phyloP scores from a whole-genome alignment of 2,113 vertebrate species.

The Perognathus longimembris region DNA sequence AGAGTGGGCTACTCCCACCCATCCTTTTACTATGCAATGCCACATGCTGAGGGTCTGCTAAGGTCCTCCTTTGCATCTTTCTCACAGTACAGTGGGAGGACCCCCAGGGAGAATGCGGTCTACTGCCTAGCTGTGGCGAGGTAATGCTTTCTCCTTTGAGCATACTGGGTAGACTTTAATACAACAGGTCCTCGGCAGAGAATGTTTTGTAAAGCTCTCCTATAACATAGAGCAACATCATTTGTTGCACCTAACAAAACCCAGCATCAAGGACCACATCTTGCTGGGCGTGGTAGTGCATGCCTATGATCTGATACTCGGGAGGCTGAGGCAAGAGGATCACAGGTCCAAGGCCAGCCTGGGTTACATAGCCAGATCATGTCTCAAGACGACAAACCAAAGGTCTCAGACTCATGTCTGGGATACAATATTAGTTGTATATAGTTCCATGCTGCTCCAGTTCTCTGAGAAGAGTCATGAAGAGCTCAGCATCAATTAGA shows the following conservation, averaged over 20 bases:
- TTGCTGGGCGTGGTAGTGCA: background rate
- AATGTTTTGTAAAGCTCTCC: background rate
- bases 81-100: slow-evolving; percentile 77
- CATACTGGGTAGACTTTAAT: background rate
- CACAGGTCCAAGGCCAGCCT: background rate
- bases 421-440: too few relatives aligned
- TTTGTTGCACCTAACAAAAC: background rate
- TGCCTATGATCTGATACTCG: too few relatives aligned
- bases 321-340: background rate
- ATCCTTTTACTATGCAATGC: slow-evolving; percentile 53
- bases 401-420: too few relatives aligned
- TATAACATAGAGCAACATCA: background rate
- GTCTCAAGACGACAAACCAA: background rate
- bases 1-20: slow-evolving; percentile 62
- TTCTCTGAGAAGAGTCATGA: too few relatives aligned
- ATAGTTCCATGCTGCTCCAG: too few relatives aligned
- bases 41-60: slow-evolving; percentile 63
- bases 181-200: background rate
- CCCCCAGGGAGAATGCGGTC: slow-evolving; percentile 85
- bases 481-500: too few relatives aligned
- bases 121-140: slow-evolving; percentile 86
- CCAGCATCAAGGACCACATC: background rate
- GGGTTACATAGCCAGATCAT: background rate
- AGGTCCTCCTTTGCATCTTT: slow-evolving; percentile 77
- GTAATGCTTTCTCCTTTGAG: slow-evolving; percentile 72